Percentiles rank a stretch among this genome's conserved stretches.
These are phyloP conservation scores for Rhadina sibilatrix DNA, from an alignment of 2,113 vertebrate species.

Conservation along the genomic window DNA sequence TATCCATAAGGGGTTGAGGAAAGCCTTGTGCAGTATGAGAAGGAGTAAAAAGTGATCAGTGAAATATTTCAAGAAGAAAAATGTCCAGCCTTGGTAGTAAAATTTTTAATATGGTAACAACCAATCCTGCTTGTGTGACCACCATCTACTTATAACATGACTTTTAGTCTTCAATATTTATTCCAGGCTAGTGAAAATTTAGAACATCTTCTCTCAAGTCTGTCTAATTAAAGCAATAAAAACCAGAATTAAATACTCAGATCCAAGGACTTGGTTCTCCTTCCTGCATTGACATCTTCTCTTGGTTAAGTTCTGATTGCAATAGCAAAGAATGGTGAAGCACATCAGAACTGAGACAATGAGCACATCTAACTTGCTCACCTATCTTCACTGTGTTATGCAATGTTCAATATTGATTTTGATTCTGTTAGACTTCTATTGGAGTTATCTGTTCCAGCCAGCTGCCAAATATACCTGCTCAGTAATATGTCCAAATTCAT, in stretches of 20 bases:
- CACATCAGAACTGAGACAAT: not conserved
- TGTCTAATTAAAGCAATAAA: not conserved
- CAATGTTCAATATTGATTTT: conserved; percentile 53
- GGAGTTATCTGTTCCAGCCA: conserved; percentile 49
- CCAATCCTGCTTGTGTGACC: not conserved
- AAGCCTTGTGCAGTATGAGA: not conserved
- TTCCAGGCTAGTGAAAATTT: not conserved
- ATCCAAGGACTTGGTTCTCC: not conserved
- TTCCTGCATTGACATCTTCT: not conserved
- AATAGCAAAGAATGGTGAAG: not conserved
- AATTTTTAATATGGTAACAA: not conserved
- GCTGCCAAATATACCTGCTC: conserved; percentile 56
- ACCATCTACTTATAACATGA: not conserved
- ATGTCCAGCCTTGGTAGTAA: not conserved
- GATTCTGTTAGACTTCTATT: conserved; percentile 31
- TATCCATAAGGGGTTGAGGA: not conserved
- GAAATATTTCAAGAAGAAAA: not conserved
- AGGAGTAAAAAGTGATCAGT: not conserved
- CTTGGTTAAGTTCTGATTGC: not conserved
- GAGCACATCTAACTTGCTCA: not conserved
- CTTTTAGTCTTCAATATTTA: not conserved
- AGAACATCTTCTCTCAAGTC: not conserved
- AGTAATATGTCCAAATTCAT: conserved; percentile 51
- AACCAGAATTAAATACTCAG: not conserved
- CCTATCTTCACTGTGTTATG: not conserved